These are phyloP conservation scores for Harpagoxenus sublaevis DNA, from an alignment of 2,888 invertebrate species.

Conservation along the genomic window DNA sequence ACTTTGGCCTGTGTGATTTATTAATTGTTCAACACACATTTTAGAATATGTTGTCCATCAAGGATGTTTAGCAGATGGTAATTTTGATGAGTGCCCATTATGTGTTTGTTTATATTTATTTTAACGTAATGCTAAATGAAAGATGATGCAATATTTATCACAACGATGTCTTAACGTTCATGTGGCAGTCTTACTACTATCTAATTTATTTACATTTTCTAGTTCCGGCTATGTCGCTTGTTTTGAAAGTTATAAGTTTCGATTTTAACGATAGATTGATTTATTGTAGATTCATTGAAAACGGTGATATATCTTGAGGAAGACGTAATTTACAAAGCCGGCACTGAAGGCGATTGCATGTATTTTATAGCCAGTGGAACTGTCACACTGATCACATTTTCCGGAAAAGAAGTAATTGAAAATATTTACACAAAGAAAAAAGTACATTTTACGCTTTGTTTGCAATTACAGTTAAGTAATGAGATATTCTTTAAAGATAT, in stretches of 20 bases:
- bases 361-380: constrained; percentile 84
- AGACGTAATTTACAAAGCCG: constrained; percentile 82
- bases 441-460: background rate
- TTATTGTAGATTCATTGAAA: constrained; percentile 72
- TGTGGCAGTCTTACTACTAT: too few species aligned
- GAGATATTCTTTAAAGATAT: constrained; percentile 81
- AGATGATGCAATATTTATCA: background rate
- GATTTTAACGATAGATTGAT: background rate
- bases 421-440: background rate
- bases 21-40: too few species aligned
- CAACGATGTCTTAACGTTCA: background rate
- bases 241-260: background rate
- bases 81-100: background rate
- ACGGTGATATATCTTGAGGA: constrained; percentile 81
- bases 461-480: background rate
- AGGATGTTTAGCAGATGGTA: background rate
- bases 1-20: too few species aligned
- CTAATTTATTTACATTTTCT: too few species aligned
- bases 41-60: background rate
- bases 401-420: constrained; percentile 79
- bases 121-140: background rate
- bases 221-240: background rate
- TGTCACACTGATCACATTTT: constrained; percentile 78
- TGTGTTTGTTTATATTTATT: background rate
- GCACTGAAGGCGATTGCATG: constrained; percentile 81